These are phyloP conservation scores for Corapipo altera DNA, from an alignment of 2,113 vertebrate species.

Conservation along the genomic window DNA sequence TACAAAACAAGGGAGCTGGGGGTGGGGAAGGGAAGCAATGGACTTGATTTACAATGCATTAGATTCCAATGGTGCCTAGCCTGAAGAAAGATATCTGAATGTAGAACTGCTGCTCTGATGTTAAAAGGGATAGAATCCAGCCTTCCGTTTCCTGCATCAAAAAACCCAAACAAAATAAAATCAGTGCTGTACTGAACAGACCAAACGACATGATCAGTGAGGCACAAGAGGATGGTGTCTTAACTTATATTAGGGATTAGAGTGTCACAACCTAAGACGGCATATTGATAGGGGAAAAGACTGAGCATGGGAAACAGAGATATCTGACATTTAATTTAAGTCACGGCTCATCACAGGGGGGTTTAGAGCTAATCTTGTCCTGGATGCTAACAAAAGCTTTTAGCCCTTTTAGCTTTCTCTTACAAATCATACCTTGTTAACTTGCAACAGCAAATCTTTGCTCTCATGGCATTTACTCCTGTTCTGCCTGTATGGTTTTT, in stretches of 20 bases:
- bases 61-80: constrained; percentile 41
- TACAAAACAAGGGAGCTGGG: constrained; percentile 27
- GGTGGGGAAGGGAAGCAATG: constrained; percentile 18
- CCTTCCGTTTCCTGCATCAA: constrained; percentile 88
- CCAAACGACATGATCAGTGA: background rate
- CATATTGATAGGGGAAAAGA: background rate
- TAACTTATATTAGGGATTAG: background rate
- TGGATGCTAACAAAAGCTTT: background rate
- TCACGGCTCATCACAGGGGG: background rate
- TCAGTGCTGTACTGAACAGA: background rate
- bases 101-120: constrained; percentile 21
- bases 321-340: background rate
- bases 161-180: constrained; percentile 12
- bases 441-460: background rate
- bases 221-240: background rate
- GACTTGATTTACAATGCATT: constrained; percentile 65
- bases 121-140: constrained; percentile 86
- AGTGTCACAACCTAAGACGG: background rate
- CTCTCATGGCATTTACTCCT: background rate
- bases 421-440: background rate
- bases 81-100: constrained; percentile 61
- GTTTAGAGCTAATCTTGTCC: background rate
- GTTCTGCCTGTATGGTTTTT: background rate
- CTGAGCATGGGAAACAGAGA: background rate
- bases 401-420: background rate